A percentile compares a stretch with the other conserved stretches of the same genome.
Conservation (phyloP, 2,888 invertebrate genomes). For the Dynastes maya region DNA sequence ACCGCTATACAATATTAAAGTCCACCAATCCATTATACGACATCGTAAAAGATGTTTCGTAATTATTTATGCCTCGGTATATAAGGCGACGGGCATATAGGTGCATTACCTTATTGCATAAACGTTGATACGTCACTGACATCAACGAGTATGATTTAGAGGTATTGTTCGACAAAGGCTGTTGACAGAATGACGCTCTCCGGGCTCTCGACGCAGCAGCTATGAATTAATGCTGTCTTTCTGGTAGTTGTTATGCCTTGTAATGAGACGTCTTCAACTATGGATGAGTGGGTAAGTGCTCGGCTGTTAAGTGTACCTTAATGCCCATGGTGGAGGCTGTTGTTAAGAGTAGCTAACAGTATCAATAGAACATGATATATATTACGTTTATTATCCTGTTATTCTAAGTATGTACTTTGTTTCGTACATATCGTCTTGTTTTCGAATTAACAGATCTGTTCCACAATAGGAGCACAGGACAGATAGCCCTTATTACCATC, state of each 20-base stretch:
- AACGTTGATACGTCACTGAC: constrained; percentile 29
- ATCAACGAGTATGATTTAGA: constrained; percentile 34
- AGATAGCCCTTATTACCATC: too few relatives aligned
- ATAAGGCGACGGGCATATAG: constrained; percentile 9
- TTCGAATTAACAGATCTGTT: too few relatives aligned
- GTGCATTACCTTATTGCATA: constrained; percentile 8
- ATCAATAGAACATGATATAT: constrained; percentile 1
- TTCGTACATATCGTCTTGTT: too few relatives aligned
- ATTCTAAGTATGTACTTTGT: too few relatives aligned
- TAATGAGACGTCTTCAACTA: constrained; percentile 22
- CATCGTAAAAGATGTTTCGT: constrained; percentile 23
- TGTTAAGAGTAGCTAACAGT: constrained; percentile 11
- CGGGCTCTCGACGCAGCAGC: constrained; percentile 2
- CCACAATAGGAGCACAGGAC: too few relatives aligned
- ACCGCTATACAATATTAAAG: constrained; percentile 11
- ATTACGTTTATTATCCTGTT: neutral
- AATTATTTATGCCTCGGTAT: constrained; percentile 14
- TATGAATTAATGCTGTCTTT: constrained; percentile 27
- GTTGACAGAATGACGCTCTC: constrained; percentile 21
- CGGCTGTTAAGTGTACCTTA: constrained; percentile 6
- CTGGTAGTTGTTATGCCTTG: constrained; percentile 2
- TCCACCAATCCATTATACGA: constrained; percentile 26
- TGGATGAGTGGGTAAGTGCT: constrained; percentile 13
- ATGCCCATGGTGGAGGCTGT: neutral
- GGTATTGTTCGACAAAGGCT: constrained; percentile 20